Percentiles rank a stretch among this genome's conserved stretches.
phyloP scores from a whole-genome alignment of 1,140 invertebrate genomes.

The Danaus plexippus region DNA sequence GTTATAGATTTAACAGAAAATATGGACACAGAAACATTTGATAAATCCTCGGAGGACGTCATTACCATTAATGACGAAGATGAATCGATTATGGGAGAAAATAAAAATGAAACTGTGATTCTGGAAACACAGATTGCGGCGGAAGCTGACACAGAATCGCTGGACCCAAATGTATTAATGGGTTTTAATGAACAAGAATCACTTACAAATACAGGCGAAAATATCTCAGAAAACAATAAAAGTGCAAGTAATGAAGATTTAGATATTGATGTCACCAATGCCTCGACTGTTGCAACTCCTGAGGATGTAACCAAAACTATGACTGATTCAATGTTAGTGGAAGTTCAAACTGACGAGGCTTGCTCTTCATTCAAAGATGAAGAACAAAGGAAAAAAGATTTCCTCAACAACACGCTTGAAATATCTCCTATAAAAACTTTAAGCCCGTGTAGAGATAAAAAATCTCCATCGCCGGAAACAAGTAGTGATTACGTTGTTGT shows the following conservation, averaged over 20 bases:
- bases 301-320: constrained; percentile 22
- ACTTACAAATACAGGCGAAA: neutral
- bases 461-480: constrained; percentile 49
- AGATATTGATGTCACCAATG: constrained; percentile 13
- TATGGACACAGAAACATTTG: constrained; percentile 44
- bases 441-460: constrained; percentile 47
- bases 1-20: constrained; percentile 43
- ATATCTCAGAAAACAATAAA: constrained; percentile 8
- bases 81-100: constrained; percentile 19
- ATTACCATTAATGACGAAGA: constrained; percentile 33
- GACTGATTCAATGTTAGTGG: constrained; percentile 11
- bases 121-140: constrained; percentile 45
- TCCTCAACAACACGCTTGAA: constrained; percentile 70
- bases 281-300: constrained; percentile 8
- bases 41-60: constrained; percentile 24
- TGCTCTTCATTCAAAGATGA: constrained; percentile 54
- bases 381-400: constrained; percentile 66
- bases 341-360: constrained; percentile 18
- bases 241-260: constrained; percentile 1
- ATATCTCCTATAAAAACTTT: constrained; percentile 72
- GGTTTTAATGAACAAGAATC: constrained; percentile 4
- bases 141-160: constrained; percentile 50
- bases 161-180: constrained; percentile 23
- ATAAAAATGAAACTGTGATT: constrained; percentile 19
- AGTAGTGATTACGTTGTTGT: constrained; percentile 52